phyloP scores from a whole-genome alignment of 2,113 vertebrate genomes.

The Eulacestoma nigropectus region DNA sequence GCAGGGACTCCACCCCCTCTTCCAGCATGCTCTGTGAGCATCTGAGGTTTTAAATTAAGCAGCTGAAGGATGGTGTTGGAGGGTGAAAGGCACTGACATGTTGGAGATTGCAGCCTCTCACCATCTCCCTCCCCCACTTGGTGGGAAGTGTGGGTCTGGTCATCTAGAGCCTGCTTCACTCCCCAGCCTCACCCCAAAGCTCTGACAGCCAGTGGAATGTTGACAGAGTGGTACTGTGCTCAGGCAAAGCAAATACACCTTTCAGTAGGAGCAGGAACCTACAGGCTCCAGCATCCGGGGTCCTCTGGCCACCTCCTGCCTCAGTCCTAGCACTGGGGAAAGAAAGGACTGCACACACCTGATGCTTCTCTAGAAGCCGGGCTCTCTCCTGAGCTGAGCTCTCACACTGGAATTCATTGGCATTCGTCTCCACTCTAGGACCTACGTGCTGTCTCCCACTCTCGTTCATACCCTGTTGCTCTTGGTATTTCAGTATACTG shows the following conservation, averaged over 20 bases:
- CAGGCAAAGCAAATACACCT: constrained; percentile 54
- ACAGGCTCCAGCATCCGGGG: constrained; percentile 32
- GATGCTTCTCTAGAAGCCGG: background rate
- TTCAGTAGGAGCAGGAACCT: constrained; percentile 55
- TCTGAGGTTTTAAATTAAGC: background rate
- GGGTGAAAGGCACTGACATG: background rate
- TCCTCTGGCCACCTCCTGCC: constrained; percentile 7
- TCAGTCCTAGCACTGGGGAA: background rate
- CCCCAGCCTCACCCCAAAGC: background rate
- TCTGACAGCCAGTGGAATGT: constrained; percentile 7
- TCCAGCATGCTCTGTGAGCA: background rate
- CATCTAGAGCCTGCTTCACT: background rate
- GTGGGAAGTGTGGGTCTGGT: background rate
- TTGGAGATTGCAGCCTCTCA: background rate
- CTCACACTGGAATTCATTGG: background rate
- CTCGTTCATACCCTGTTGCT: background rate
- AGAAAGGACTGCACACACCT: background rate
- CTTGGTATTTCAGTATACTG: background rate
- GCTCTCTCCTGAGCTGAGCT: background rate
- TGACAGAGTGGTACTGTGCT: constrained; percentile 32
- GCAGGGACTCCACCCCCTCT: background rate
- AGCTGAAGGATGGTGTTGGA: background rate
- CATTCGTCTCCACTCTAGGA: background rate
- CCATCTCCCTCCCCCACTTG: background rate
- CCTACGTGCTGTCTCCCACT: background rate